Base-by-base conservation (phyloP, 2,113 vertebrate genomes). In the Nothobranchius kuhntae region DNA sequence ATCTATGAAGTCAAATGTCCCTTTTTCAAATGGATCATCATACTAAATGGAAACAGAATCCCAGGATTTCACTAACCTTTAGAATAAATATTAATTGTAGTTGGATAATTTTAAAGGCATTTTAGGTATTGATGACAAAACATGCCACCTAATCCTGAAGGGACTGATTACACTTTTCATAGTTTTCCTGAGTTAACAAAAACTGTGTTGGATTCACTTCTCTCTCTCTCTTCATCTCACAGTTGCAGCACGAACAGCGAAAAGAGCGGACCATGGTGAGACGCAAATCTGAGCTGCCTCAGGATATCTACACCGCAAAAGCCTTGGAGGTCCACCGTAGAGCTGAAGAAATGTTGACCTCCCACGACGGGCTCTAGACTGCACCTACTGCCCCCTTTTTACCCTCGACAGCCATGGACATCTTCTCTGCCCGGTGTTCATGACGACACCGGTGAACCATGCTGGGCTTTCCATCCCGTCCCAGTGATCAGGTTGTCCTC, bases 281-380 rank as follows among this genome's bases (percentile, higher is more conserved):
- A 85, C 95, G 95, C 88, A 98, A 97, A 91, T 96, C 97, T 56
- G 97, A 99, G 92, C 92, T 96, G 94, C 96, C 96, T 95, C 96
- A 96, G 96, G 96, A 98, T 94, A 96, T 94, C 88, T 96, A 95
- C 95, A 95, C 96, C 95, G 94, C 95, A 92, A 97, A 94, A 95
- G 96, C 96, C 96, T 97, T 97, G 96, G 97, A 98, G 92, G 93
- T 95, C 87, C 96, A 95, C 90, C 94, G 95, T 92, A 93, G 95
- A 91, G 94, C 95, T 84, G 95, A 96, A 70, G 95, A 95, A 86
- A 95, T 95, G 93, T 91, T 95, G 88, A 92, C 95, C 87, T 77
- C 89, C 83, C 95, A 95, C 64, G 94, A 95, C 26, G 95, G 95
- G 87, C 96, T 95, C 89, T 92, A 91, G 84, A 82, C 75, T 69